Evolutionary conservation across 23 tunicate genomes (phyloP).

Genomic region (Ciona savignyi): DNA sequence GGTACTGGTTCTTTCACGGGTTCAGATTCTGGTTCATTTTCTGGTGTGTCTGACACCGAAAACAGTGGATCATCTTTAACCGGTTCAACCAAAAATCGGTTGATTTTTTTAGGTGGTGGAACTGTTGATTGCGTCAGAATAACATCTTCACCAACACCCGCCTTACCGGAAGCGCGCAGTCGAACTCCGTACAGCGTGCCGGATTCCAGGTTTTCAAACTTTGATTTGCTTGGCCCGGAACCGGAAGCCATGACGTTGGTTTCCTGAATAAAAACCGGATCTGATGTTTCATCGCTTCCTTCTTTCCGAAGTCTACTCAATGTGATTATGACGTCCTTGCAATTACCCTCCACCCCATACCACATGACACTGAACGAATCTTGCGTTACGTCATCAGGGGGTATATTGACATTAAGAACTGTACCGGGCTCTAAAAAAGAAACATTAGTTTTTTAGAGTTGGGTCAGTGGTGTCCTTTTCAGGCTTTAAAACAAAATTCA

Average conservation of each 20-base stretch:
- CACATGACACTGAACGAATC: conserved; percentile 42
- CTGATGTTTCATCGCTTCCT: conserved; percentile 8
- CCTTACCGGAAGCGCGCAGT: conserved; percentile 28
- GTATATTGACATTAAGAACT: conserved; percentile 49
- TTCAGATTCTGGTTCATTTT: background rate
- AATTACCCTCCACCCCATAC: conserved; percentile 71
- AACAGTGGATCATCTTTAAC: background rate
- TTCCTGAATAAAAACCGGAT: conserved; percentile 3
- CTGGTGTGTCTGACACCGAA: background rate
- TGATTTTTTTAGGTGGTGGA: background rate
- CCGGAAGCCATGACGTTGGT: conserved; percentile 2
- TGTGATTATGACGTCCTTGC: conserved; percentile 35
- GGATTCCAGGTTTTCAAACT: conserved; percentile 33
- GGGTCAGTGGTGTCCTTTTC: too few species aligned
- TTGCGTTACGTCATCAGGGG: conserved; percentile 35
- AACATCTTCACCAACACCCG: conserved; percentile 45
- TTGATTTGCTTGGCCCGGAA: conserved; percentile 7
- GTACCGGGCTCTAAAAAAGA: conserved; percentile 63
- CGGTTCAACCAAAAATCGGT: background rate
- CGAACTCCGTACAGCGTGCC: conserved; percentile 46
- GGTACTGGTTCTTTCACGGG: background rate
- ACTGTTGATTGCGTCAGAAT: conserved; percentile 34
- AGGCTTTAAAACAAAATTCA: too few species aligned
- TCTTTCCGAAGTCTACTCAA: conserved; percentile 23
- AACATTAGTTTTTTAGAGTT: background rate